Percentiles rank a stretch among this genome's conserved stretches.
These are phyloP conservation scores for Geococcyx californianus DNA, from an alignment of 2,113 vertebrate genomes.

Conservation along the genomic window DNA sequence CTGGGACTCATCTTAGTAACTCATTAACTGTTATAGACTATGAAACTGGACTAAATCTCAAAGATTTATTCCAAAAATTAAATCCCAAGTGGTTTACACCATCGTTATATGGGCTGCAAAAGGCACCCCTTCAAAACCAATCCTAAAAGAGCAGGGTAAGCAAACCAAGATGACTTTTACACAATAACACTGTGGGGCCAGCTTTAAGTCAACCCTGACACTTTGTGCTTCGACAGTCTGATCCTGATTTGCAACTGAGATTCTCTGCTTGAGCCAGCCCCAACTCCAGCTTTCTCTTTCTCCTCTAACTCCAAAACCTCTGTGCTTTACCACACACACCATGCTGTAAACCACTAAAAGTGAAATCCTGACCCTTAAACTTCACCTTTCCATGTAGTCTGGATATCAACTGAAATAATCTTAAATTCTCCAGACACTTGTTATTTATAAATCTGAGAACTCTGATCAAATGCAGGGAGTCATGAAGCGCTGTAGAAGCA, in stretches of 20 bases:
- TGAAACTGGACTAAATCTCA: neutral
- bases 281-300: neutral
- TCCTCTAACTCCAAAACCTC: neutral
- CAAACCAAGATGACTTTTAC: neutral
- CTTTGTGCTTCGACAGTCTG: neutral
- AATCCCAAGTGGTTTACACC: neutral
- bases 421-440: neutral
- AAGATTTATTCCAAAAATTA: neutral
- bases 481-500: neutral
- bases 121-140: rapidly evolving
- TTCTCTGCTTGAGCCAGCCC: rapidly evolving
- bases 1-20: neutral
- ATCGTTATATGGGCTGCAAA: neutral
- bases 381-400: neutral
- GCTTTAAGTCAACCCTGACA: neutral
- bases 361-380: neutral
- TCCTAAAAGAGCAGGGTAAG: neutral
- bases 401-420: neutral
- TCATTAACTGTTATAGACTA: rapidly evolving
- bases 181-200: too few relatives aligned
- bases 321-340: neutral
- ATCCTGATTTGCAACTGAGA: neutral
- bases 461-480: neutral
- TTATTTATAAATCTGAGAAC: neutral
- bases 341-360: neutral